Evolutionary conservation across 2,888 invertebrate species (phyloP), one percentile per base, ranked within the genome.

Genomic region (Nomada flava): DNA sequence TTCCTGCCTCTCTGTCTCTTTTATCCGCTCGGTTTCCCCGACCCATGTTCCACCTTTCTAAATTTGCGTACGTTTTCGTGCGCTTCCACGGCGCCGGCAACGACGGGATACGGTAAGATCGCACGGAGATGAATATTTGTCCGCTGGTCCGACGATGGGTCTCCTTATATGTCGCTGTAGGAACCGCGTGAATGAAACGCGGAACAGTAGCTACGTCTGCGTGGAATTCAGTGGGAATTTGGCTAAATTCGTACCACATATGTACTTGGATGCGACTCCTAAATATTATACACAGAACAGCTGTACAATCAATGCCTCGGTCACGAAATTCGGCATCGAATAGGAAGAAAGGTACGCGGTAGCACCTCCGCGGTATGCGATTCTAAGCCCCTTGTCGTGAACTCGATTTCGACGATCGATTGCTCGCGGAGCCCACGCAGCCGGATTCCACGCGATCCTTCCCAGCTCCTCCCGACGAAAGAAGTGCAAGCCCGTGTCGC

Each of bases 31-130:
- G 47, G 4, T 55, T 7, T 63, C 60, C 44, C 29, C 69, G 23
- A 50, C 26, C 55, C 36, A 55, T 59, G 62, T 63, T 52, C 18
- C 55, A 52, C 70, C 57, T 52, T 83, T 77, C 73, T 15, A 77
- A 86, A 88, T 83, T 83, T 65, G 23, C 74, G 29, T 55, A 62
- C 69, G 50, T 76, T 76, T 73, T 67, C 79, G 69, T 70, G 7
- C 36, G 36, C 50, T 47, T 23, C 52, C 44, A 2, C 3, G 42
- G 15, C 11, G 15, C 11, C 13, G 50, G 36, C 47, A 47, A 5
- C 63, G 71, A 75, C 53, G 9, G 26, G 42, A 62, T 4, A 50
- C 53, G 44, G 42, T 23, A 5, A 23, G 67, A 11, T 11, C 42
- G 23, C 20, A 53, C 20, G 44, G 52, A 23, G 36, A 36, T 47